A percentile compares a stretch with the other conserved stretches of the same genome.
phyloP scores from a whole-genome alignment of 2,113 vertebrate genomes.

The Scytalopus superciliaris region DNA sequence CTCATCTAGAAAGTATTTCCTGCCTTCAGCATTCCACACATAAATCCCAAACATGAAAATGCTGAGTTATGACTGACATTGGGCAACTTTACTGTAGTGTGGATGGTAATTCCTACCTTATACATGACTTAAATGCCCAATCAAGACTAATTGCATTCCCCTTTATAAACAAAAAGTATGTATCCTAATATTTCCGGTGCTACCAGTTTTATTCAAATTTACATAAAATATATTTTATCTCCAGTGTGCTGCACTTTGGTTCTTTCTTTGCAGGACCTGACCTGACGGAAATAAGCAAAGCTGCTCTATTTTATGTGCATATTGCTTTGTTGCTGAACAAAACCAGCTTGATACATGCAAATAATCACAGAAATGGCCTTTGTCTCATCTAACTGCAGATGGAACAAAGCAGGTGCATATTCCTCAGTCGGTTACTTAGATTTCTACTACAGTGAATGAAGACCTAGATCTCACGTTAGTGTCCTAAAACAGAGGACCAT shows the following conservation, averaged over 20 bases:
- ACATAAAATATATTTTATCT: not conserved
- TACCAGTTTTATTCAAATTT: not conserved
- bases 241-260: not conserved
- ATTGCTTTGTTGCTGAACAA: not conserved
- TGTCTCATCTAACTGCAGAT: not conserved
- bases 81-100: not conserved
- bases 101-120: not conserved
- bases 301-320: not conserved
- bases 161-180: not conserved
- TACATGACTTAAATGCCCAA: not conserved
- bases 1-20: not conserved
- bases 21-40: not conserved
- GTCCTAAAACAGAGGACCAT: not conserved
- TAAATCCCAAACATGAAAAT: not conserved
- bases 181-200: not conserved
- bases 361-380: not conserved
- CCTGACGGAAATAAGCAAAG: not conserved
- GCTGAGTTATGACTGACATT: not conserved
- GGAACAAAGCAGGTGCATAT: not conserved
- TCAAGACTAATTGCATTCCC: not conserved
- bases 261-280: not conserved
- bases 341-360: not conserved
- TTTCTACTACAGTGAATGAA: not conserved
- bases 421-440: not conserved
- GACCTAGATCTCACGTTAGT: not conserved